These are phyloP conservation scores for Lithobates sylvaticus DNA, from an alignment of 2,797 vertebrate species.

Conservation along the genomic window DNA sequence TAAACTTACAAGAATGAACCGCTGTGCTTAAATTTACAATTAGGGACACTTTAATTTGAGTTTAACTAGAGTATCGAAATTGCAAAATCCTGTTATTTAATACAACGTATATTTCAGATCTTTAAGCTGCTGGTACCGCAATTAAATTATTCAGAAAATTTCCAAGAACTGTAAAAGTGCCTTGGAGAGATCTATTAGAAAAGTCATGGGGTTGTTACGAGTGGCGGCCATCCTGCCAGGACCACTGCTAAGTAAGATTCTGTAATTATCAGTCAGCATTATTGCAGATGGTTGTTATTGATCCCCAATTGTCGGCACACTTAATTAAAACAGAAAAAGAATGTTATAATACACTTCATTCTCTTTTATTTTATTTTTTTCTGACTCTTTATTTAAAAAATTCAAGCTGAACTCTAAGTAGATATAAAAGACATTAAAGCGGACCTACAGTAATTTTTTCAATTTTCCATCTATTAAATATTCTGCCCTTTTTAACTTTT, in stretches of 20 bases:
- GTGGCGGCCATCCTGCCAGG: neutral
- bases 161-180: constrained; percentile 9
- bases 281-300: neutral
- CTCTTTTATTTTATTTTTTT: too few relatives aligned
- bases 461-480: too few relatives aligned
- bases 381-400: too few relatives aligned
- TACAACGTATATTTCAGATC: neutral
- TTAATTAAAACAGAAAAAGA: neutral
- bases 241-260: neutral
- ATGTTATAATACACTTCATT: neutral
- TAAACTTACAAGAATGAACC: neutral
- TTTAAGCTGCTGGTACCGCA: neutral
- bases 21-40: neutral
- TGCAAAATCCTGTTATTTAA: neutral
- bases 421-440: too few relatives aligned
- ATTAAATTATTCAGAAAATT: neutral
- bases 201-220: constrained; percentile 14
- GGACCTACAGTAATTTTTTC: too few relatives aligned
- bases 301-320: neutral
- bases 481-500: too few relatives aligned
- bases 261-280: constrained; percentile 7
- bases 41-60: neutral
- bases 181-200: constrained; percentile 19
- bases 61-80: neutral
- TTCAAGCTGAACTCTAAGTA: too few relatives aligned